Base-by-base conservation (phyloP, 1,140 invertebrate genomes). In the Drosophila nigromelanica region DNA sequence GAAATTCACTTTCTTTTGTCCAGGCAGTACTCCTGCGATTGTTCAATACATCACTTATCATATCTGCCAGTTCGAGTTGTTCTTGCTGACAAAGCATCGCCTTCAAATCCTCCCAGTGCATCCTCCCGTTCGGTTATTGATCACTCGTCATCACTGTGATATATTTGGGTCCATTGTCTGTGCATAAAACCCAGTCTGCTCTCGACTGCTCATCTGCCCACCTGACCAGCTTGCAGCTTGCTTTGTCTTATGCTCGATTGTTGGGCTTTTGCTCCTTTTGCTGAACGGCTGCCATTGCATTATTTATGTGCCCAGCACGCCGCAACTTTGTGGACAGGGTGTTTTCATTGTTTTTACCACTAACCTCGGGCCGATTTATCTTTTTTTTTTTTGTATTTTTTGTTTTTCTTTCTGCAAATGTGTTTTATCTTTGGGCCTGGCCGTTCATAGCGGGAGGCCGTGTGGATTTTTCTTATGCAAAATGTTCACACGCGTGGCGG, bases 111-210 rank as follows among this genome's bases (percentile, higher is more conserved):
- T 14, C 10, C 10, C 0, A 11, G 2, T 42, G 10, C 12, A 12
- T 43, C 24, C 5, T 40, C 27, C 21, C 40, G 33, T 21, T 30
- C 30, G 55, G 52, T 76, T 76, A 76, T 76, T 76, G 74, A 76
- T 76, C 70, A 76, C 70, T 68, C 40, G 52, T 69, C 74, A 73
- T 76, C 70, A 73, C 11, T 18, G 70, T 76, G 74, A 76, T 73
- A 73, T 61, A 76, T 76, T 73, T 52, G 58, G 54, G 58, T 45
- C 70, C 70, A 68, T 76, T 76, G 74, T 76, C 52, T 69, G 74
- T 59, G 62, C 63, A 72, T 51, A 76, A 68, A 68, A 56, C 56
- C 43, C 42, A 33, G 62, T 42, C 62, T 62, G 43, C 40, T 42
- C n/a, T 52, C 48, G 51, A 74, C 51, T 61, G 60, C 15, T 47